Percentiles rank a stretch among this genome's conserved stretches.
These are phyloP conservation scores for Nyctibius grandis DNA, from an alignment of 2,797 vertebrate genomes.

Conservation along the genomic window DNA sequence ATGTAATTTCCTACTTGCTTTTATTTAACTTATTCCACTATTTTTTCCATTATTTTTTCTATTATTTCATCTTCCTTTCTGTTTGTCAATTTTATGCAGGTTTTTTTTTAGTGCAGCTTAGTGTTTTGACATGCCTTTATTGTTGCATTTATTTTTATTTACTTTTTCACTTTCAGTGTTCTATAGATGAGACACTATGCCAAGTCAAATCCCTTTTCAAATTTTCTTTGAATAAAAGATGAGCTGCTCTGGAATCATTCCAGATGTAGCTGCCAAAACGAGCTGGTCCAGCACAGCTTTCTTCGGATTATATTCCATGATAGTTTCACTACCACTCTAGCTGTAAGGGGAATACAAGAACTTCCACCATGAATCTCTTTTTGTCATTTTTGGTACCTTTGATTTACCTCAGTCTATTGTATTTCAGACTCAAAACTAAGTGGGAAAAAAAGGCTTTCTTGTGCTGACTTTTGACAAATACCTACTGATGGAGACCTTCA, in stretches of 20 bases:
- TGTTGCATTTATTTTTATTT: conserved; percentile 63
- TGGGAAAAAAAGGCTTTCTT: background rate
- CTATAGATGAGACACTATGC: conserved; percentile 36
- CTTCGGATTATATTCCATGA: conserved; percentile 9
- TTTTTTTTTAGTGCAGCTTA: background rate
- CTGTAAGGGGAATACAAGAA: background rate
- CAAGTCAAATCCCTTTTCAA: conserved; percentile 65
- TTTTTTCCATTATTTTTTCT: conserved; percentile 36
- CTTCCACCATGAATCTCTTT: background rate
- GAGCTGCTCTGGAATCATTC: conserved; percentile 54
- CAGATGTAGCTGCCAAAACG: conserved; percentile 46
- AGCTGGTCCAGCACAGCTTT: conserved; percentile 7
- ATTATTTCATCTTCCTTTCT: conserved; percentile 41
- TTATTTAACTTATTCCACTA: conserved; percentile 8
- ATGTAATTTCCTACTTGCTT: conserved; percentile 33
- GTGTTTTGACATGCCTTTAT: conserved; percentile 55
- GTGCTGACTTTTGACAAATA: background rate
- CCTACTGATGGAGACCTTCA: background rate
- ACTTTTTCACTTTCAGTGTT: conserved; percentile 49
- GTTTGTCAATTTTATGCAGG: conserved; percentile 40
- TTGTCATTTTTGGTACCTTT: background rate
- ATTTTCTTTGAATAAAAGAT: conserved; percentile 66
- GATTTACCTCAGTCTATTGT: background rate
- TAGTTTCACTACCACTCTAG: background rate
- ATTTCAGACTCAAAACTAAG: background rate